Evolutionary conservation across 2,113 vertebrate species (phyloP), one percentile per base, ranked within the genome.

Genomic region (Pelmatolapia mariae): DNA sequence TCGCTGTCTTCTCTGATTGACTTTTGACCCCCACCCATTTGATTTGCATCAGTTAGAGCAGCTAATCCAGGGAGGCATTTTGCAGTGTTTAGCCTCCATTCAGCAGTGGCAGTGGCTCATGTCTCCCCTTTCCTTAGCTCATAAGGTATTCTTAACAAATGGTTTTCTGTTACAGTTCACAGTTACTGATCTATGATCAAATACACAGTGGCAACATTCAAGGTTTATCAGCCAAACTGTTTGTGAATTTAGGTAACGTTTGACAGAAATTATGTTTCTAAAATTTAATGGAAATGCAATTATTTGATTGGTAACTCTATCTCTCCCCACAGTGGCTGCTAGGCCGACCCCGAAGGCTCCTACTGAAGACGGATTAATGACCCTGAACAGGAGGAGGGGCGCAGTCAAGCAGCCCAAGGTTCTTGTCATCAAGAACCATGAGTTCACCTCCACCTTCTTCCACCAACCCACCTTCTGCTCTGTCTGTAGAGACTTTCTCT

Each of bases 381-480:
- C 97, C 1, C 97, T 99, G 59, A 98, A 97, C 95, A 98, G 97
- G 82, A 95, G 97, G 19, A 97, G 99, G 88, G 99, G 99, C 85
- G 99, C 99, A 40, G 97, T 99, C 94, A 99, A 99, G 90, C 99
- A 99, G 93, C 98, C 98, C 84, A 99, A 98, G 93, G 94, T 99
- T 93, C 98, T 99, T 94, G 89, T 96, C 87, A 97, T 99, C 93
- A 99, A 98, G 96, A 98, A 97, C 84, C 99, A 99, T 3, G 98
- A 99, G 90, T 99, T 99, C 88, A 97, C 96, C 0, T 98, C 98
- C 92, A 99, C 98, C 86, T 99, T 99, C 97, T 99, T 99, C 78
- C 88, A 96, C 88, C 98, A 99, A 89, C 98, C 98, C 86, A 99
- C 99, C 0, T 99, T 99, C 95, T 99, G 99, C 89, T 99, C 99